Evolutionary conservation across 2,888 invertebrate genomes (phyloP).

Genomic region (Thymelicus sylvestris): DNA sequence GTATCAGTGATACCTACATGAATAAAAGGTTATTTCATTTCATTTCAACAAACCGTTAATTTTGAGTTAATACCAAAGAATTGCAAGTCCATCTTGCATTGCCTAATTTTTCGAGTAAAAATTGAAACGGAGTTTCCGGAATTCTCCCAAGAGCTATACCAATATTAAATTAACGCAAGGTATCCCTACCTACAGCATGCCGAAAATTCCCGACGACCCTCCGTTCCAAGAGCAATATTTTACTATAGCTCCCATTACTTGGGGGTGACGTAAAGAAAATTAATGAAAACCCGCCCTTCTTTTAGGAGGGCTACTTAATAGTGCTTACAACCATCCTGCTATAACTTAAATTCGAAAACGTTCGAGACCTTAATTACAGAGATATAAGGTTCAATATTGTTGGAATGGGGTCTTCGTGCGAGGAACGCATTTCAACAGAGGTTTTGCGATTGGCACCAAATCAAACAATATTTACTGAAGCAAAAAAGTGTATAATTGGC

Average conservation of each 20-base stretch:
- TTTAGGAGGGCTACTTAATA: constrained; percentile 38
- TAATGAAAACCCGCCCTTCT: constrained; percentile 55
- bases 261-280: constrained; percentile 58
- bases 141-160: not conserved
- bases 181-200: not conserved
- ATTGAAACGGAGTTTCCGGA: not conserved
- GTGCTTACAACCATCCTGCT: constrained; percentile 17
- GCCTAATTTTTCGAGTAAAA: not conserved
- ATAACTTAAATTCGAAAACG: not conserved
- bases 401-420: not conserved
- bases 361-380: not conserved
- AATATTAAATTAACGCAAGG: constrained; percentile 22
- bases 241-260: constrained; percentile 46
- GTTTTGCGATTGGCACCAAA: not conserved
- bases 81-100: too few relatives aligned
- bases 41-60: too few relatives aligned
- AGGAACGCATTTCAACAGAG: too few relatives aligned
- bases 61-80: too few relatives aligned
- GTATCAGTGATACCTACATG: too few relatives aligned
- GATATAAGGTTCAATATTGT: constrained; percentile 5
- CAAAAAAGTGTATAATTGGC: not conserved
- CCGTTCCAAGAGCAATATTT: constrained; percentile 52
- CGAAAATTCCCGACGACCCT: constrained; percentile 38
- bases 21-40: too few relatives aligned
- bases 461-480: constrained; percentile 11